A percentile compares a stretch with the other conserved stretches of the same genome.
Evolutionary conservation across 2,113 vertebrate species (phyloP).

Genomic region (Neolamprologus modestus): DNA sequence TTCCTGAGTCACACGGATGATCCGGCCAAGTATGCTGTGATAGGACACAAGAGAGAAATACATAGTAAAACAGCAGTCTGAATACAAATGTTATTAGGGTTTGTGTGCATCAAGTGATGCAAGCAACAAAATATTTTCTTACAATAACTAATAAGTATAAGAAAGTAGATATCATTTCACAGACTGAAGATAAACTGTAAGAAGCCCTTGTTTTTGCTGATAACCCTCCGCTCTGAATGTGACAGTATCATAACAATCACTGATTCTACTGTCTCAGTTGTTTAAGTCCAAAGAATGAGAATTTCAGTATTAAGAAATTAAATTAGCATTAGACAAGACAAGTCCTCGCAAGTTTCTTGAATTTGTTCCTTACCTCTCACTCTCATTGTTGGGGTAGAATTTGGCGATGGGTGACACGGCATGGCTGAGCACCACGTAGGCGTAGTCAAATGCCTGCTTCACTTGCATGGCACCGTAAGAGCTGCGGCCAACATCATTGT

Average conservation of each 20-base stretch:
- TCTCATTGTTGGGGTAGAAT: conserved; percentile 92
- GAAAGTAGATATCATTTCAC: neutral
- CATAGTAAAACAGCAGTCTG: neutral
- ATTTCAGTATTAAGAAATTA: neutral
- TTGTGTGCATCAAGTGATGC: neutral
- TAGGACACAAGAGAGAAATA: neutral
- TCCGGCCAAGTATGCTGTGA: conserved; percentile 89
- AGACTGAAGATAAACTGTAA: neutral
- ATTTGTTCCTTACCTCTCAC: conserved; percentile 80
- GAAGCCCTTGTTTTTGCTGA: neutral
- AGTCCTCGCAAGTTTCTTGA: neutral
- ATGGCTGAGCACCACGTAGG: conserved; percentile 90
- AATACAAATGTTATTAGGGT: neutral
- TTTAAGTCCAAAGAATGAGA: neutral
- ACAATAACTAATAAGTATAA: neutral
- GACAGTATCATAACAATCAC: rapidly evolving
- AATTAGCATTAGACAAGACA: neutral
- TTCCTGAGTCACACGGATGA: conserved; percentile 94
- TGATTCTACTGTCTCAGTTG: neutral
- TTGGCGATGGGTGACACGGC: conserved; percentile 94
- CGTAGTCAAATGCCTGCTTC: conserved; percentile 98
- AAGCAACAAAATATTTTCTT: rapidly evolving
- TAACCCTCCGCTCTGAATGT: neutral
- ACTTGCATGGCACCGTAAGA: conserved; percentile 99
- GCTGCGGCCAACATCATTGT: conserved; percentile 94